Evolutionary conservation across 2,113 vertebrate species (phyloP).

Genomic region (Oncorhynchus keta): DNA sequence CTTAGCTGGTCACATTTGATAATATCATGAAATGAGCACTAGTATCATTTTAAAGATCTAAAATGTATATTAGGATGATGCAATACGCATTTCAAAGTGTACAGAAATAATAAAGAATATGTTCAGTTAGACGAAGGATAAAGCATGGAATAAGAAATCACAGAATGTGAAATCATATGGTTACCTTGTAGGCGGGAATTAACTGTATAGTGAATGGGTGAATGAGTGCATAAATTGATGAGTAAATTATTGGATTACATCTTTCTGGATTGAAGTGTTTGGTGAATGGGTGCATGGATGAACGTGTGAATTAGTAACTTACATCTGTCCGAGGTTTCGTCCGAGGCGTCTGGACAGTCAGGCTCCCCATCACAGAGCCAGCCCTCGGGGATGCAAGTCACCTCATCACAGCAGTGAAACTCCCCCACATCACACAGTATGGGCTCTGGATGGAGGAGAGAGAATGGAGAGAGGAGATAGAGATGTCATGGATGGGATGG

Average conservation of each 20-base stretch:
- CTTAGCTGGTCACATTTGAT: too few species aligned
- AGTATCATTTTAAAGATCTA: too few species aligned
- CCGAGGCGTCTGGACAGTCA: conserved; percentile 89
- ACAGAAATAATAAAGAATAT: too few species aligned
- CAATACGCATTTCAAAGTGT: too few species aligned
- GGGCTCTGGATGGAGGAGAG: conserved; percentile 75
- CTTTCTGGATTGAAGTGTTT: not conserved
- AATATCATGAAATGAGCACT: too few species aligned
- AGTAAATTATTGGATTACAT: too few species aligned
- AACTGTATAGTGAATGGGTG: too few species aligned
- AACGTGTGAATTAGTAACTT: conserved; percentile 73
- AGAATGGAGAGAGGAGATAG: conserved; percentile 40
- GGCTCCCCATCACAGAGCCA: conserved; percentile 95
- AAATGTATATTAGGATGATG: too few species aligned
- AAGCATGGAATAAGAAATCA: too few species aligned
- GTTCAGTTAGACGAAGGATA: too few species aligned
- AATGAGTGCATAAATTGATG: too few species aligned
- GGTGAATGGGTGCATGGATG: not conserved
- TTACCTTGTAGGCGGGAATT: not conserved
- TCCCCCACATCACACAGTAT: conserved; percentile 86
- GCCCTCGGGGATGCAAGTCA: conserved; percentile 85
- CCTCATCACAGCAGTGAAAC: conserved; percentile 85
- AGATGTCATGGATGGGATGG: conserved; percentile 63
- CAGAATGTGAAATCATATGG: not conserved
- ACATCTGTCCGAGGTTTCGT: conserved; percentile 83